Base-by-base conservation (phyloP, 1,140 invertebrate species). In the Battus philenor region DNA sequence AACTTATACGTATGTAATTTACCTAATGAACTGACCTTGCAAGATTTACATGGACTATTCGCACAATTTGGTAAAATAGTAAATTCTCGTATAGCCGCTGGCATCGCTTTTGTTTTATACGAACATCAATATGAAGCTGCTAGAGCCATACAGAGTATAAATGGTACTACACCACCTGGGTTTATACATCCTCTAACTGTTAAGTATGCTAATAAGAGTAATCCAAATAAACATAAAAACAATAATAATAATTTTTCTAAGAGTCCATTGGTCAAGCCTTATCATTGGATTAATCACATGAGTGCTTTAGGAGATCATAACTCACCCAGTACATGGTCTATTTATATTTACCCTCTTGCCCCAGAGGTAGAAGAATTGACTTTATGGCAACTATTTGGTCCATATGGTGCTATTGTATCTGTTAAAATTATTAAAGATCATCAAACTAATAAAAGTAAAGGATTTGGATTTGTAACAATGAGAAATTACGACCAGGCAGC, bases 401-500 rank as follows among this genome's bases (percentile, higher is more conserved):
- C 98, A 32, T 99, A 99, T 87, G 98, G 98, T 68, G 98, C 98
- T 66, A 98, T 99, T 66, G 96, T 99, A 84, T 97, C 94, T 68
- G 98, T 99, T 53, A 99, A 99, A 89, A 95, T 98, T 59, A 98
- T 99, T 68, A 94, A 97, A 68, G 98, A 99, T 88, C 91, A 96
- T 73, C 94, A 98, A 82, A 98, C 97, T 59, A 97, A 98, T 89
- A 98, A 99, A 87, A 99, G 98, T 91, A 99, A 99, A 89, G 98
- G 98, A 56, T 99, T 98, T 82, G 98, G 97, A 26, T 99, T 99
- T 87, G 97, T 99, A 24, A 99, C 97, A 50, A 99, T 99, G 98
- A 97, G 97, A 80, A 98, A 98, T 86, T 99, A 99, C 85, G 97
- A 99, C 74, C 98, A 99, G 80, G 97, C 98, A 8, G 91, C 98